phyloP scores from a whole-genome alignment of 1,140 invertebrate species.

The Drosophila kikkawai region DNA sequence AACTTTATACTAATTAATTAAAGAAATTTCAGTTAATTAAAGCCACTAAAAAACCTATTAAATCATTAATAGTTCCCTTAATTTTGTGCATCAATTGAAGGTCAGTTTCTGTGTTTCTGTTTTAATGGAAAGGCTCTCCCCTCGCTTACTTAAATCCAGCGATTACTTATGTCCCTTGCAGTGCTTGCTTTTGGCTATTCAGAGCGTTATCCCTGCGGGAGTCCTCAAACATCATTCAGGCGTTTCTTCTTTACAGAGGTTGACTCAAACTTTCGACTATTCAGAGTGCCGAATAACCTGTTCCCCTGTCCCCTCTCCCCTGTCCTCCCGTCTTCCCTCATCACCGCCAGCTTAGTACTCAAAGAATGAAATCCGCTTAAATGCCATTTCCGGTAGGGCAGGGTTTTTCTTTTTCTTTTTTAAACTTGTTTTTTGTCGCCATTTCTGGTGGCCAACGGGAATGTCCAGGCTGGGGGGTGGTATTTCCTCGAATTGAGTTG shows the following conservation, averaged over 20 bases:
- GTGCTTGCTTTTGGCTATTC: neutral
- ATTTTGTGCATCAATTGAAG: neutral
- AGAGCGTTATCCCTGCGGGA: constrained; percentile 12
- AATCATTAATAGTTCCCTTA: neutral
- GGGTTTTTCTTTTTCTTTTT: constrained; percentile 3
- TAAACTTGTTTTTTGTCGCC: constrained; percentile 20
- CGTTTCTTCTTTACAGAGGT: constrained; percentile 6
- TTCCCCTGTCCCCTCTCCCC: neutral
- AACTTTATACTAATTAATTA: too few species aligned
- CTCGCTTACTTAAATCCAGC: neutral
- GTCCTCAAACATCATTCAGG: constrained; percentile 38
- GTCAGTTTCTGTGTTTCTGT: neutral
- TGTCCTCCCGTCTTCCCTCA: neutral
- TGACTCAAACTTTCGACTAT: constrained; percentile 24
- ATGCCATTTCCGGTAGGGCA: constrained; percentile 65
- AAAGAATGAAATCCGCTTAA: constrained; percentile 70
- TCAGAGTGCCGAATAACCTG: constrained; percentile 20
- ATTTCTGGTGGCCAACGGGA: constrained; percentile 33
- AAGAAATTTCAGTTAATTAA: too few species aligned
- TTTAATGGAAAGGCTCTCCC: neutral
- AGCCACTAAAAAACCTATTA: too few species aligned
- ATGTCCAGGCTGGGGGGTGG: constrained; percentile 14
- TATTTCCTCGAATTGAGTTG: constrained; percentile 43
- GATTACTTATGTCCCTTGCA: constrained; percentile 21
- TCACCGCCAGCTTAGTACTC: constrained; percentile 32